Evolutionary conservation across 92 coral and sea anemone species (phyloP), one percentile per base, ranked within the genome.

Genomic region (Zoanthus sansibaricus): DNA sequence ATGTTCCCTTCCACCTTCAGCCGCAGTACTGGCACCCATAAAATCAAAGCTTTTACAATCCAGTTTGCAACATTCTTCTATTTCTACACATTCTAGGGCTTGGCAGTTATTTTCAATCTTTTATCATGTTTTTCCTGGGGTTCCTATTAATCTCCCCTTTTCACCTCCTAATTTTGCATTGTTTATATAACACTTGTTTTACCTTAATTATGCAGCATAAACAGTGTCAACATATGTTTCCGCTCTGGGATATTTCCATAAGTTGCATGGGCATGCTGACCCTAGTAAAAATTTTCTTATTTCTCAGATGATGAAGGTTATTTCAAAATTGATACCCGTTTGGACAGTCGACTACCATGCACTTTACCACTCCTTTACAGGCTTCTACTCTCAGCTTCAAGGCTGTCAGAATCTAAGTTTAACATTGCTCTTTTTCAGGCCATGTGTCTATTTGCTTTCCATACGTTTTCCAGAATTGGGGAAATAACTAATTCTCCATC

Each of bases 161-260:
- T 72, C 91, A 16, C 95, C 91, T 4, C 61, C 91, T 18, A 55
- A 61, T 16, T 55, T 93, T 30, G 93, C 93, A 0, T 55, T 90
- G 7, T 93, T 93, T 73, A 90, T 87, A 3, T 89, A 90, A 15
- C 87, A 90, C 83, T 71, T 90, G 87, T 90, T 68, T 79, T 75
- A 92, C 4, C 75, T 77, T 11, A 12, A 77, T 37, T 92, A 92
- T 82, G 95, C 93, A 2, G 84, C 93, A 12, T 87, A 90, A 21
- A 93, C 90, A 18, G 93, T 87, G 1, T 64, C 68, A 44, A 88
- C 89, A 1, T 88, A 88, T 69, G 16, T 88, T 30, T 84, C 93
- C 1, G 86, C 90, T 16, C 69, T 90, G 6, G 92, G 93, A 9
- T 90, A 93, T 48, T 77, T 80, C 3, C 93, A 90, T 68, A 71